A percentile compares a stretch with the other conserved stretches of the same genome.
Evolutionary conservation across 2,797 vertebrate genomes (phyloP).

Genomic region (Ctenosaura bakeri): DNA sequence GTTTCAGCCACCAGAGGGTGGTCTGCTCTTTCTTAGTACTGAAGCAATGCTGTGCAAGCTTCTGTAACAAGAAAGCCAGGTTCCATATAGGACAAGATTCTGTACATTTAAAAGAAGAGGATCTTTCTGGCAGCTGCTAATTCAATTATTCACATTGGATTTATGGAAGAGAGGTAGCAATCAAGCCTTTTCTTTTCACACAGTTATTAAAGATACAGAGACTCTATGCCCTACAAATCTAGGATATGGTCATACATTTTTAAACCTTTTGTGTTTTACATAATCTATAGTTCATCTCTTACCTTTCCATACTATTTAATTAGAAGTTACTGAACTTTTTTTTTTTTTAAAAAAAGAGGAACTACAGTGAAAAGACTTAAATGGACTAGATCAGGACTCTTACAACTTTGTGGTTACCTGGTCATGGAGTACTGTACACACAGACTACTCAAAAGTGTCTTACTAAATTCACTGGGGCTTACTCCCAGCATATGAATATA

Average conservation of each 20-base stretch:
- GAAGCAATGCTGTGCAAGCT: background rate
- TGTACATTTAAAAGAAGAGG: background rate
- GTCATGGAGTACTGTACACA: background rate
- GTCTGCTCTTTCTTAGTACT: background rate
- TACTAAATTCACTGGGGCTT: background rate
- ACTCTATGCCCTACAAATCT: background rate
- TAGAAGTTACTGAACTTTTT: background rate
- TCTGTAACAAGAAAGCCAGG: background rate
- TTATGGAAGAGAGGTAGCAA: background rate
- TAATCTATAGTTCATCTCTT: background rate
- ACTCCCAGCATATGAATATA: background rate
- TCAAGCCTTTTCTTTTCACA: background rate
- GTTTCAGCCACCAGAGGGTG: slow-evolving; percentile 21
- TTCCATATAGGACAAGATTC: background rate
- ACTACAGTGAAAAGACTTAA: background rate
- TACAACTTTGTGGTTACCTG: no score
- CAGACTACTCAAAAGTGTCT: background rate
- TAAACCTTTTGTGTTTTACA: background rate
- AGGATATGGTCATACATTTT: background rate
- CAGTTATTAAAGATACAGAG: background rate
- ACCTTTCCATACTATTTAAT: background rate
- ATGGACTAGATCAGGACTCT: background rate
- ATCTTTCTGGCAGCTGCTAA: background rate
- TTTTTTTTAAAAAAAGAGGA: background rate
- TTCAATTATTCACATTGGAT: background rate